Evolutionary conservation across 1,140 invertebrate genomes (phyloP).

Genomic region (Belonocnema kinseyi): DNA sequence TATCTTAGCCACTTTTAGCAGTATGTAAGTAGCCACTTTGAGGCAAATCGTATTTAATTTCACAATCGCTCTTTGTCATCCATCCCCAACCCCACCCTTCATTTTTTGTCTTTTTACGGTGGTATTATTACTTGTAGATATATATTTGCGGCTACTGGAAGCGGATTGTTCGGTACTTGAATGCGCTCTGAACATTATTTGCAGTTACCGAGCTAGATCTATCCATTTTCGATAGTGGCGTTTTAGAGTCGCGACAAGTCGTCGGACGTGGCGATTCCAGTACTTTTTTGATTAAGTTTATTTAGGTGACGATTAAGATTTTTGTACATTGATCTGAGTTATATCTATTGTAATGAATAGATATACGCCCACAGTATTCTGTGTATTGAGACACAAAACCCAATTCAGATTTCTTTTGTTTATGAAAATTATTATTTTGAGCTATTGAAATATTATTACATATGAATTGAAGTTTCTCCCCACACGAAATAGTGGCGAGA

Average conservation of each 20-base stretch:
- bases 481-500: too few species aligned
- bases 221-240: too few species aligned
- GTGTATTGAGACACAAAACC: background rate
- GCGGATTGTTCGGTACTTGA: background rate
- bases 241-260: too few species aligned
- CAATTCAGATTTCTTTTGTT: background rate
- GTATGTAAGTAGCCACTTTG: conserved; percentile 65
- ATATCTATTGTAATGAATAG: conserved; percentile 13
- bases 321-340: conserved; percentile 31
- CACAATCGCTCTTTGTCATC: conserved; percentile 41
- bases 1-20: conserved; percentile 60
- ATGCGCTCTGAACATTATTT: too few species aligned
- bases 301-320: conserved; percentile 14
- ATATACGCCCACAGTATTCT: conserved; percentile 22
- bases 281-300: conserved; percentile 10
- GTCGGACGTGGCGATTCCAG: background rate
- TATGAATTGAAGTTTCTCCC: too few species aligned
- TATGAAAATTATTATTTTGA: background rate
- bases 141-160: conserved; percentile 31
- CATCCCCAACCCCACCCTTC: conserved; percentile 33
- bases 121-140: conserved; percentile 71
- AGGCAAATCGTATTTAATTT: conserved; percentile 66
- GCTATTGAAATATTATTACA: too few species aligned
- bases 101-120: conserved; percentile 52
- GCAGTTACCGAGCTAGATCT: background rate